A percentile compares a stretch with the other conserved stretches of the same genome.
phyloP scores from a whole-genome alignment of 2,113 vertebrate genomes.

The Chionodraco myersi region DNA sequence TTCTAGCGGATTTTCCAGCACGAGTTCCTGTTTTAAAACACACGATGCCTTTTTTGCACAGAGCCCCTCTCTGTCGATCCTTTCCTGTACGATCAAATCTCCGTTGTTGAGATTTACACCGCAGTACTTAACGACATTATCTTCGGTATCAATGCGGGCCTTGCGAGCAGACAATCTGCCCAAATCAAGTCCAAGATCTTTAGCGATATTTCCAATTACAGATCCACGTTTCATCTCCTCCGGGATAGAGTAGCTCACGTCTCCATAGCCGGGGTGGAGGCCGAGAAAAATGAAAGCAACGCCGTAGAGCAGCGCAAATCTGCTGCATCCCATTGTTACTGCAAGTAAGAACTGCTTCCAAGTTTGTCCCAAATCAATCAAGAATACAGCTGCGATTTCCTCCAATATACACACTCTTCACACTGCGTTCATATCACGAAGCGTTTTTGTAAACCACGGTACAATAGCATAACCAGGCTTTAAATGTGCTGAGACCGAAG shows the following conservation, averaged over 20 bases:
- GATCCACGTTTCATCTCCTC: conserved; percentile 80
- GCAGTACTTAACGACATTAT: conserved; percentile 65
- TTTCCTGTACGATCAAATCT: conserved; percentile 63
- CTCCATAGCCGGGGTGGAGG: conserved; percentile 43
- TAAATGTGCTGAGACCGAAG: neutral
- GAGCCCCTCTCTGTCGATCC: conserved; percentile 79
- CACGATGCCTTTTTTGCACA: conserved; percentile 66
- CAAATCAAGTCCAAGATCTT: conserved; percentile 72
- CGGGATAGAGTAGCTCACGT: conserved; percentile 65
- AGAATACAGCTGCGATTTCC: no score
- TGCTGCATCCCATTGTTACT: neutral
- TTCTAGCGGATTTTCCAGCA: conserved; percentile 76
- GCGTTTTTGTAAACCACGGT: no score
- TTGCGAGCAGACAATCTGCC: conserved; percentile 60
- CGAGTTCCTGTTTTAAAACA: conserved; percentile 72
- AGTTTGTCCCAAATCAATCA: no score
- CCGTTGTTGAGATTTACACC: conserved; percentile 63
- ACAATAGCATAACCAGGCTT: no score
- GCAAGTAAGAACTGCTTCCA: neutral
- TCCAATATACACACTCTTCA: no score
- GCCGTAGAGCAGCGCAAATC: neutral
- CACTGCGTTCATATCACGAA: no score
- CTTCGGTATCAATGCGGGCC: conserved; percentile 54
- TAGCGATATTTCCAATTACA: conserved; percentile 78
- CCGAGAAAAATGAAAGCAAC: neutral